These are phyloP conservation scores for Copidosoma aretas DNA, from an alignment of 2,888 invertebrate genomes.

Conservation along the genomic window DNA sequence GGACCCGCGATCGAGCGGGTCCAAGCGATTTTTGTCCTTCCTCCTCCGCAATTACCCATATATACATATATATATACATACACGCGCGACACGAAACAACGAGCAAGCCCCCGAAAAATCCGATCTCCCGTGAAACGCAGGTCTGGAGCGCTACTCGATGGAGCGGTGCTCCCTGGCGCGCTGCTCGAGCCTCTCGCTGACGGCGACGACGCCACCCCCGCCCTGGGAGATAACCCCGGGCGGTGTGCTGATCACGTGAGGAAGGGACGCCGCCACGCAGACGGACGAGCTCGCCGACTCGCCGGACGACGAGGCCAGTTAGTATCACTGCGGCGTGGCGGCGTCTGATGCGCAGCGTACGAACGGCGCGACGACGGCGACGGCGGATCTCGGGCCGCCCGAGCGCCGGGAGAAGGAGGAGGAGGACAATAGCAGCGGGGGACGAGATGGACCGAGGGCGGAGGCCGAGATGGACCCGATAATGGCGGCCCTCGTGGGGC, in stretches of 20 bases:
- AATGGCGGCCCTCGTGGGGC: conserved; percentile 27
- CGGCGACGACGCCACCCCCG: conserved; percentile 55
- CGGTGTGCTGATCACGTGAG: conserved; percentile 56
- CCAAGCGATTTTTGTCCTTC: too few relatives aligned
- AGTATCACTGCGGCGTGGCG: conserved; percentile 58
- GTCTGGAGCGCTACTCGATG: conserved; percentile 58
- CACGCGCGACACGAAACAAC: too few relatives aligned
- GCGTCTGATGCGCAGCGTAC: too few relatives aligned
- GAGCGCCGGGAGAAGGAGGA: conserved; percentile 9
- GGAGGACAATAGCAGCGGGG: too few relatives aligned
- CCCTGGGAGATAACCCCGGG: conserved; percentile 56
- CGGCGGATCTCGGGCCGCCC: background rate
- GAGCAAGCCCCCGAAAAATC: too few relatives aligned
- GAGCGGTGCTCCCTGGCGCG: conserved; percentile 58
- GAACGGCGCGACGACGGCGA: conserved; percentile 40
- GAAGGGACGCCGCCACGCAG: conserved; percentile 61
- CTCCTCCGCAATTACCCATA: too few relatives aligned
- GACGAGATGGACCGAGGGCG: background rate
- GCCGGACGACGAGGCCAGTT: conserved; percentile 56
- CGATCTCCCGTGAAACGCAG: conserved; percentile 43
- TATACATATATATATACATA: too few relatives aligned
- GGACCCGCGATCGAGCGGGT: too few relatives aligned
- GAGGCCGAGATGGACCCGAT: conserved; percentile 2
- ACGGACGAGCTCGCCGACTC: conserved; percentile 52
- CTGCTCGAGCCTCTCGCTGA: conserved; percentile 58